Evolutionary conservation across 2,113 vertebrate genomes (phyloP).

Genomic region (Vulpes lagopus): DNA sequence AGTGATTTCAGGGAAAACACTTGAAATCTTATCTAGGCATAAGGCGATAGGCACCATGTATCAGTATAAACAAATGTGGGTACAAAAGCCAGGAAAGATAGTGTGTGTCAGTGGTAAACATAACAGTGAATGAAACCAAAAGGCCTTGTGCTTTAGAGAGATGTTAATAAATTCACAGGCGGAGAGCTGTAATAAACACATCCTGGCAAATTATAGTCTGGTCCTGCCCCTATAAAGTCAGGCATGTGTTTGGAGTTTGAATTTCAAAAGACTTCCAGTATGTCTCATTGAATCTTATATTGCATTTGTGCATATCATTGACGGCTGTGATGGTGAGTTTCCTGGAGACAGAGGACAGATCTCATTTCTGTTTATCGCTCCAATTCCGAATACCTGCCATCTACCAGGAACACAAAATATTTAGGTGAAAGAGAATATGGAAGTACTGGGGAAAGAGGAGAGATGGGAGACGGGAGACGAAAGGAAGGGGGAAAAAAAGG

Average conservation of each 20-base stretch:
- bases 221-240: conserved; percentile 60
- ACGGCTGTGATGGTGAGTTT: background rate
- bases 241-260: conserved; percentile 25
- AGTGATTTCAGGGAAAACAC: conserved; percentile 69
- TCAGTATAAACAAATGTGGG: conserved; percentile 73
- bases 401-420: background rate
- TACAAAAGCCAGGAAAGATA: conserved; percentile 72
- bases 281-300: conserved; percentile 52
- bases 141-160: conserved; percentile 66
- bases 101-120: conserved; percentile 65
- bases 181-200: conserved; percentile 72
- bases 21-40: conserved; percentile 69
- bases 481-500: background rate
- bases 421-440: background rate
- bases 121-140: conserved; percentile 60
- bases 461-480: background rate
- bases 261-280: conserved; percentile 62
- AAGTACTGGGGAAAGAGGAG: background rate
- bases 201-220: conserved; percentile 63
- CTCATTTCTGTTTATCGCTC: conserved; percentile 26
- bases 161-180: conserved; percentile 73
- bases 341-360: background rate
- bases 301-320: conserved; percentile 53
- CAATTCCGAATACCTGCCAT: conserved; percentile 2
- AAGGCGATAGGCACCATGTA: conserved; percentile 50